Conservation (phyloP, 2,888 invertebrate genomes). For the Marronus borbonicus region DNA sequence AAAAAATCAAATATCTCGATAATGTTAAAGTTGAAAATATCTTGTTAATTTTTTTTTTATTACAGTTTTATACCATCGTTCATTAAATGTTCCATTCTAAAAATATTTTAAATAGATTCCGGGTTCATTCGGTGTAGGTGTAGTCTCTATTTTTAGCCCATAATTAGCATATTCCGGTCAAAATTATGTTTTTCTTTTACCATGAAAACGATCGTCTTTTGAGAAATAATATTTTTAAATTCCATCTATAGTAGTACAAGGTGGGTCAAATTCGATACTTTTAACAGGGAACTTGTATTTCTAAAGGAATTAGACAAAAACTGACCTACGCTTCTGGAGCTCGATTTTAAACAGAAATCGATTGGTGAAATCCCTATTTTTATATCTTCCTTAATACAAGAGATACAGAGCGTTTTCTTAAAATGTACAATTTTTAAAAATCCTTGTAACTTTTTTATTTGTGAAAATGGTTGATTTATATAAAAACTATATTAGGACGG, state of each 20-base stretch:
- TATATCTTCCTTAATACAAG: too few species aligned
- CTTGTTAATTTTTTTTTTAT: background rate
- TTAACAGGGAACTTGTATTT: too few species aligned
- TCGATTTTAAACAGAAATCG: too few species aligned
- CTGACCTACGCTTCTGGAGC: too few species aligned
- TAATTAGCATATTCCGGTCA: constrained; percentile 10
- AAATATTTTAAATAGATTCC: constrained; percentile 1
- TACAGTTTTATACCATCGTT: background rate
- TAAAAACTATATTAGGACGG: too few species aligned
- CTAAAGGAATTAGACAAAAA: too few species aligned
- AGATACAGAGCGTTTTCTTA: too few species aligned
- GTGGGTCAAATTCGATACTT: too few species aligned
- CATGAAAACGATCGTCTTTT: background rate
- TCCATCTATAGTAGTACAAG: background rate
- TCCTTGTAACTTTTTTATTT: too few species aligned
- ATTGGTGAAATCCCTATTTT: too few species aligned
- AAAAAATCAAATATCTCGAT: background rate
- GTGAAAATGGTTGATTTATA: too few species aligned
- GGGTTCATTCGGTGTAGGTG: constrained; percentile 14
- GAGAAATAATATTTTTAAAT: background rate
- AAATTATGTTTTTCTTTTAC: background rate
- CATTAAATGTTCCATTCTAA: background rate
- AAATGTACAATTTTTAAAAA: too few species aligned
- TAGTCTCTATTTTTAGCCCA: background rate
- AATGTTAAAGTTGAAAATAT: constrained; percentile 16